Conservation (phyloP, 2,113 vertebrate species). For the Vimba vimba region DNA sequence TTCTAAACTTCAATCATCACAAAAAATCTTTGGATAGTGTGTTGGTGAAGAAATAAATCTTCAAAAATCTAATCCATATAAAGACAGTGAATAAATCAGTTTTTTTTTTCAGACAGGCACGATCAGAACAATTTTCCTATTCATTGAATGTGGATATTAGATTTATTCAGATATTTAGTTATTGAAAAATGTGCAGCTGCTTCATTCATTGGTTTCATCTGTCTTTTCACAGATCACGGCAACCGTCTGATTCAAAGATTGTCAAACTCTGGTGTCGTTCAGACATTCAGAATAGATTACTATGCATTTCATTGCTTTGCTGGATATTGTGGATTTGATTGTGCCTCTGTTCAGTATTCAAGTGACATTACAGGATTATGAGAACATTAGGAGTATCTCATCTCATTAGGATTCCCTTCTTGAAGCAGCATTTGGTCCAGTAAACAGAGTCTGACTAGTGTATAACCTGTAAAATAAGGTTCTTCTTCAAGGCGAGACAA, state of each 20-base stretch:
- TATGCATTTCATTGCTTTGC: background rate
- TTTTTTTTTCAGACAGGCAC: background rate
- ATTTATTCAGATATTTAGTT: background rate
- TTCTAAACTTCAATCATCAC: background rate
- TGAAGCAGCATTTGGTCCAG: slow-evolving; percentile 14
- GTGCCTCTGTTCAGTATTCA: background rate
- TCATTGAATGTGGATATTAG: background rate
- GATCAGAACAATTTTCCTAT: background rate
- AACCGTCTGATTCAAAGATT: background rate
- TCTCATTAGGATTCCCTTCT: background rate
- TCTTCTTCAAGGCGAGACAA: background rate
- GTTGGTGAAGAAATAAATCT: background rate
- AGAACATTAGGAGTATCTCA: background rate
- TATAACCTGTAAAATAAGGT: slow-evolving; percentile 6
- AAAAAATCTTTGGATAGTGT: background rate
- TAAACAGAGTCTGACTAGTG: background rate
- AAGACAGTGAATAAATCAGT: background rate
- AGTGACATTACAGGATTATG: background rate
- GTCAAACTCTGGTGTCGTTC: background rate
- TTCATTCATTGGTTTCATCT: background rate
- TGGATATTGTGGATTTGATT: background rate
- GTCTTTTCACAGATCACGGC: background rate
- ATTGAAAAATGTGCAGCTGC: background rate
- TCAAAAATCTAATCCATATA: background rate
- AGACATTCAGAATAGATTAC: background rate